These are phyloP conservation scores for Corythornis madagascariensis DNA, from an alignment of 2,113 vertebrate genomes.

Conservation along the genomic window DNA sequence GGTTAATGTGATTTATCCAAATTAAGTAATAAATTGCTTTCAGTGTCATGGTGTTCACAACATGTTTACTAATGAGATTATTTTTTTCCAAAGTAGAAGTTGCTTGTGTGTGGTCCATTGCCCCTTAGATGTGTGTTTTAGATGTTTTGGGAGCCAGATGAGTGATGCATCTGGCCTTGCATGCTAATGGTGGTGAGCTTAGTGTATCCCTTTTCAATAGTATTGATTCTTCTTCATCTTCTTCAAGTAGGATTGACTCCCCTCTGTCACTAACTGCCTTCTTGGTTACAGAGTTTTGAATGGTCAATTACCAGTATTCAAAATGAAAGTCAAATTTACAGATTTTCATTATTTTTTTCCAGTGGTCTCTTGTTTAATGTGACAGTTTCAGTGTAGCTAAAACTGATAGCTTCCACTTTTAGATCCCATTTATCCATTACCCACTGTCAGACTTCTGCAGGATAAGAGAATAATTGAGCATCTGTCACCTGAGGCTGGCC, in stretches of 20 bases:
- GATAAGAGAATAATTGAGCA: not conserved
- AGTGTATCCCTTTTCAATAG: not conserved
- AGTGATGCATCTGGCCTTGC: not conserved
- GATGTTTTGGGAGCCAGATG: not conserved
- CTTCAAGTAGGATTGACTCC: not conserved
- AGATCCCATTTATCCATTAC: fast-evolving
- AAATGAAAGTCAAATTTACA: not conserved
- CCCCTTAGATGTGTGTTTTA: not conserved
- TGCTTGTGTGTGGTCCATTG: not conserved
- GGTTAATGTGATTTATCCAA: conserved; percentile 11
- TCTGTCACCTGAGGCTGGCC: not conserved
- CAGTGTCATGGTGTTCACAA: conserved; percentile 8
- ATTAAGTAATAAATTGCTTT: conserved; percentile 38
- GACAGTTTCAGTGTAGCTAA: not conserved
- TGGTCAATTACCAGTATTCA: not conserved
- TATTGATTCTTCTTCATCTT: not conserved
- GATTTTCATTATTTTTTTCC: not conserved
- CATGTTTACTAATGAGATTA: not conserved
- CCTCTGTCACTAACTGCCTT: not conserved
- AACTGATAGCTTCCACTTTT: not conserved
- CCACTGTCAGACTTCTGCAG: not conserved
- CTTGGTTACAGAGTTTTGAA: not conserved
- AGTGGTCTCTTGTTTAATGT: not conserved
- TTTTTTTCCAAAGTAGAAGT: not conserved
- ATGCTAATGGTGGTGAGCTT: not conserved